A percentile compares a stretch with the other conserved stretches of the same genome.
phyloP scores from a whole-genome alignment of 2,888 invertebrate species.

The Caenorhabditis japonica region DNA sequence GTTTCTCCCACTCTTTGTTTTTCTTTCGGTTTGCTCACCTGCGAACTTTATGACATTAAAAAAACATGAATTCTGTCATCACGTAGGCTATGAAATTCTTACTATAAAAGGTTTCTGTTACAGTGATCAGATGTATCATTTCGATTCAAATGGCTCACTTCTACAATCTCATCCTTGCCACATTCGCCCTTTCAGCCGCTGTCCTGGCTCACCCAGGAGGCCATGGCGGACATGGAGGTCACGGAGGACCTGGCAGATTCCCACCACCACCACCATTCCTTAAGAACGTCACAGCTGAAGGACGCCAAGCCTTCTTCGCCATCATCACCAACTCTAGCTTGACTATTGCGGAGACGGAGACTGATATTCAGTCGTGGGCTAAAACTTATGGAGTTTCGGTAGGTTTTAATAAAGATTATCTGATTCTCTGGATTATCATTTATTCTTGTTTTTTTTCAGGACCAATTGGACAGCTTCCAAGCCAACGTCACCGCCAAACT shows the following conservation, averaged over 20 bases:
- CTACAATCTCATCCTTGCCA: conserved; percentile 27
- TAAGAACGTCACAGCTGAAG: conserved; percentile 35
- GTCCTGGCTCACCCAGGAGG: conserved; percentile 27
- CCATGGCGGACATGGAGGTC: conserved; percentile 23
- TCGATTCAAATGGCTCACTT: conserved; percentile 34
- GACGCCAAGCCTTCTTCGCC: conserved; percentile 38
- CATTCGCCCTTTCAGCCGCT: conserved; percentile 15
- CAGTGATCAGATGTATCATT: conserved; percentile 14
- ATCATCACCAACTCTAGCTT: conserved; percentile 22
- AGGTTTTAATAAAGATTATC: neutral
- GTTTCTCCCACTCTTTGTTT: conserved; percentile 20
- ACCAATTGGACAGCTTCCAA: conserved; percentile 21
- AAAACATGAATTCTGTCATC: conserved; percentile 47
- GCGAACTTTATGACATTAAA: conserved; percentile 11
- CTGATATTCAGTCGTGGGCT: conserved; percentile 29
- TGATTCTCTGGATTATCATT: no score
- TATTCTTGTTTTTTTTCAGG: no score
- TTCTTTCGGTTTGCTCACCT: conserved; percentile 47
- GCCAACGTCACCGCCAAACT: conserved; percentile 29
- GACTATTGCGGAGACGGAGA: conserved; percentile 35
- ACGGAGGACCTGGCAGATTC: conserved; percentile 10
- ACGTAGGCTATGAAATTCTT: neutral
- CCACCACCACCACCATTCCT: conserved; percentile 39
- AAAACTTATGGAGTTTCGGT: conserved; percentile 39
- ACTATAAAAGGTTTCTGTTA: conserved; percentile 17